Base-by-base conservation (phyloP, 2,888 invertebrate genomes). In the Dichetophora obliterata region DNA sequence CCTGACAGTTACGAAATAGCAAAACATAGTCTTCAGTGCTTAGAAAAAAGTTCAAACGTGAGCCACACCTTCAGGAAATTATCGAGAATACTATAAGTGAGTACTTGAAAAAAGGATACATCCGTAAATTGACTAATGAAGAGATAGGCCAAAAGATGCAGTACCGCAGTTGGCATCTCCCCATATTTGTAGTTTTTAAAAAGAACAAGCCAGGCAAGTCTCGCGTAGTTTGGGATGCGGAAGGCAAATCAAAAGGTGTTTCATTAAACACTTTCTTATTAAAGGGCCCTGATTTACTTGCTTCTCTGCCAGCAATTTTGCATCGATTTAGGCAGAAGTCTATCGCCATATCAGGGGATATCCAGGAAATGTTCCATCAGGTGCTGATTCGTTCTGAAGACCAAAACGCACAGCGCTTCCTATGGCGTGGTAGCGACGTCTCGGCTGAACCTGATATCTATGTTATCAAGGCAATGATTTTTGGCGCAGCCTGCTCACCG, bases 211-310 rank as follows among this genome's bases (percentile, higher is more conserved):
- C 77, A 0, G 70, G 31, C 3, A 79, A 78, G 70, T 48, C 37
- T 6, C 37, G 37, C 37, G n/a, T n/a, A n/a, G n/a, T n/a, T n/a
- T n/a, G n/a, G n/a, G n/a, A n/a, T n/a, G n/a, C n/a, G n/a, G n/a
- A n/a, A n/a, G n/a, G n/a, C 0, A 76, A 72, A 77, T 61, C 75
- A n/a, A 6, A 76, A 54, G 75, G 77, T 11, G 8, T 75, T 2
- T 77, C 73, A 0, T 22, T 77, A 43, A 79, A 79, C 57, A 65
- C 75, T 65, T 73, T 71, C 52, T 19, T 71, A 24, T 24, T 75
- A 6, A 79, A 77, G 50, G 78, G 76, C 0, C 78, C 78, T 16
- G 75, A 78, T 72, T 50, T 75, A 48, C 24, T 79, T 6, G 69
- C 37, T 48, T 75, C 75, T 22, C 57, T 77, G 5, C 61, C 75